Evolutionary conservation across 2,888 invertebrate species (phyloP).

Genomic region (Aproaerema taeniolella): DNA sequence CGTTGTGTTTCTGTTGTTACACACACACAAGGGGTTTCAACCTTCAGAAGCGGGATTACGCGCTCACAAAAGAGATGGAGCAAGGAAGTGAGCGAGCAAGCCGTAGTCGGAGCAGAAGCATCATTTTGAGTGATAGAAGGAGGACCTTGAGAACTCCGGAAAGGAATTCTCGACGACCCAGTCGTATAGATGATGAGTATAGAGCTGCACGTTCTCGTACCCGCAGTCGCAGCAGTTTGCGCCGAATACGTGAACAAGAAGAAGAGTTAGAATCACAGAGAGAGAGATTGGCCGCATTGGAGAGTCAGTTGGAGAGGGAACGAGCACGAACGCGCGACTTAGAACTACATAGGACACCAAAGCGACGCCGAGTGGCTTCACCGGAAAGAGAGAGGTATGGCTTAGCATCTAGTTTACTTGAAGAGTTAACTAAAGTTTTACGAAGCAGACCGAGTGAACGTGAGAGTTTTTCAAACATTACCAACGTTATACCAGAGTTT

Average conservation of each 20-base stretch:
- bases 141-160: not conserved
- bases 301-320: not conserved
- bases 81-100: not conserved
- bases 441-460: not conserved
- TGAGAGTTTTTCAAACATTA: not conserved
- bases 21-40: too few relatives aligned
- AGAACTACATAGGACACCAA: not conserved
- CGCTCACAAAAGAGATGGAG: too few relatives aligned
- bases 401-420: not conserved
- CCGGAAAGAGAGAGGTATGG: not conserved
- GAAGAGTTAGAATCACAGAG: not conserved
- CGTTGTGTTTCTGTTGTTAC: too few relatives aligned
- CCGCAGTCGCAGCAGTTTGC: not conserved
- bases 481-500: conserved; percentile 17
- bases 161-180: not conserved
- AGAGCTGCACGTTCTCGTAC: not conserved
- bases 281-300: not conserved
- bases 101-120: not conserved
- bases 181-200: not conserved
- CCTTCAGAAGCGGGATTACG: too few relatives aligned
- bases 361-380: not conserved
- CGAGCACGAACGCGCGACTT: not conserved
- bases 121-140: not conserved
- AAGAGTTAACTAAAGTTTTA: not conserved
- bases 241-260: not conserved